Percentiles rank a stretch among this genome's conserved stretches.
phyloP scores from a whole-genome alignment of 2,797 vertebrate genomes.

The Channallabes apus region DNA sequence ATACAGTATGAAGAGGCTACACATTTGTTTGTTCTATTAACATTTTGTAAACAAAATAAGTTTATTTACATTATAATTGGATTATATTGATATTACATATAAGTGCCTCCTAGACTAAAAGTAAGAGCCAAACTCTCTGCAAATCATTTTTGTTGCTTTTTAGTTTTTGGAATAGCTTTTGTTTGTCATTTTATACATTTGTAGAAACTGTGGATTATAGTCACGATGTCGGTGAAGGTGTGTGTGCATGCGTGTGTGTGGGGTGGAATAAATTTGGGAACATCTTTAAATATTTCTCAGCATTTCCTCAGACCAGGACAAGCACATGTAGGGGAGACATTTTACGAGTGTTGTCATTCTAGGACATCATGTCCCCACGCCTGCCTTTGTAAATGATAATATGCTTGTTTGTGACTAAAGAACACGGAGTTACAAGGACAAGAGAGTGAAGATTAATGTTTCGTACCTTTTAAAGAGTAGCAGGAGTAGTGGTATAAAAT shows the following conservation, averaged over 20 bases:
- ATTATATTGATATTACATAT: no score
- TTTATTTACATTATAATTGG: not conserved
- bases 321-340: not conserved
- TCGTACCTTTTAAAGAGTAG: not conserved
- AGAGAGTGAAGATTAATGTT: not conserved
- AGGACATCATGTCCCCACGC: not conserved
- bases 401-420: not conserved
- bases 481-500: not conserved
- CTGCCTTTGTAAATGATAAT: not conserved
- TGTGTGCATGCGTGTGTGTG: not conserved
- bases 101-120: not conserved
- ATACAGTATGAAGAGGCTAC: not conserved
- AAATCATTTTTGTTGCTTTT: not conserved
- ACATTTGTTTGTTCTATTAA: no score
- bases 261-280: not conserved
- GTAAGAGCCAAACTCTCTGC: not conserved
- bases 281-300: not conserved
- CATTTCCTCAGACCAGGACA: not conserved
- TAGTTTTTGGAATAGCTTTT: not conserved
- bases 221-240: not conserved
- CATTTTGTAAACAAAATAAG: not conserved
- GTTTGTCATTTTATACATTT: not conserved
- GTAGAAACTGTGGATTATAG: not conserved
- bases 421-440: not conserved
- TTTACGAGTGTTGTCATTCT: not conserved